Base-by-base conservation (phyloP, 2,113 vertebrate species). In the Brachyhypopomus occidentalis region DNA sequence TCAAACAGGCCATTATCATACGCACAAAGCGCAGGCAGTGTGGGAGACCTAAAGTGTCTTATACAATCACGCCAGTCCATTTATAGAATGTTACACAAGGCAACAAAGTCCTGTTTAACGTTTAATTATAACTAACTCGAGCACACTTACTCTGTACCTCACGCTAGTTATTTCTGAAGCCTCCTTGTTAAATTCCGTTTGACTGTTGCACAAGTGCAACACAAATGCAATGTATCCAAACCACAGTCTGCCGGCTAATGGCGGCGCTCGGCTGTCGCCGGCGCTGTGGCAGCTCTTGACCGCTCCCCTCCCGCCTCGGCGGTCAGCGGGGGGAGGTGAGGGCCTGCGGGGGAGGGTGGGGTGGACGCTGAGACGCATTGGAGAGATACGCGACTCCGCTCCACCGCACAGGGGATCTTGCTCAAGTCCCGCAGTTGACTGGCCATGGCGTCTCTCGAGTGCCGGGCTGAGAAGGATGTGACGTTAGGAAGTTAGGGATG, bases 401-500 rank as follows among this genome's bases (percentile, higher is more conserved):
- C 72, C 27, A 80, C 45, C 72, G 75, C 48, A 60, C 30, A 74
- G 64, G 56, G 70, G 79, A 66, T 74, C 81, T 80, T 71, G 73
- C 48, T 45, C 81, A 74, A 81, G 72, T 79, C 73, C 64, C 56
- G 41, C 27, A 79, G 73, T 62, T 85, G 84, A 85, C 80, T 85
- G 77, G 73, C 67, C 81, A 23, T 85, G 84, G 73, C 84, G 83
- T 77, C 72, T 85, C 62, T 73, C 83, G 77, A 85, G 80, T 83
- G 60, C 77, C 60, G 60, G 77, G 45, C 80, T 60, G 66, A 83
- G 73, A 83, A 83, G 81, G 78, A 85, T 85, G 84, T 85, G 84
- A 85, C 84, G 77, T 77, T 77, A 77, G 80, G 81, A 85, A 83
- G 77, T 79, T 80, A 80, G n/a, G 73, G 76, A 71, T 83, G 72